Evolutionary conservation across 2,888 invertebrate species (phyloP), one percentile per base, ranked within the genome.

Genomic region (Slavum lentiscoides): DNA sequence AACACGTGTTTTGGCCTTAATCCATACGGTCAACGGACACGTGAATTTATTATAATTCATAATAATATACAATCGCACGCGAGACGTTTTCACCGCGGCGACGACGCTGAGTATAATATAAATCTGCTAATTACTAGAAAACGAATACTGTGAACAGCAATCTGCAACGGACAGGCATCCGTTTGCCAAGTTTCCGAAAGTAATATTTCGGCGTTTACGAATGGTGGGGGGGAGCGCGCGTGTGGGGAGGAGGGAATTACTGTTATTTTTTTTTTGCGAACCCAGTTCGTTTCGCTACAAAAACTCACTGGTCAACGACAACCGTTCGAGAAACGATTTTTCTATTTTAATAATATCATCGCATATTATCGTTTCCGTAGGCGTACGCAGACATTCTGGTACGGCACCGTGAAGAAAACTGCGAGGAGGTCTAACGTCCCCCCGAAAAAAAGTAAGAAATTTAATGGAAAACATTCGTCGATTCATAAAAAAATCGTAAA

Each of bases 181-280:
- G 66, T n/a, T n/a, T 74, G 74, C 74, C 74, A 74, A 74, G 74
- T 74, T 66, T 74, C 66, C 39, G 7, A 58, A 66, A 55, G 66
- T 55, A 17, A 74, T 30, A 4, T 74, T 74, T 66, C 66, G 23
- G 23, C 39, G 49, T 49, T 15, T 15, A 6, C 6, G 8, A 30
- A n/a, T n/a, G n/a, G n/a, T n/a, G 2, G 30, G 4, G 30, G 30
- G 30, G 30, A 30, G 30, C 4, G n/a, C n/a, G n/a, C n/a, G n/a
- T n/a, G n/a, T n/a, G n/a, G n/a, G 30, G 30, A 30, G 30, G 30
- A 30, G 43, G 7, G 9, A 43, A 43, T 43, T 43, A 49, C 11
- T 49, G 3, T 49, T 9, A 70, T 43, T n/a, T 62, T 53, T 66
- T 74, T 74, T 66, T 37, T 37, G 37, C 55, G 55, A 74, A 64